Evolutionary conservation across 2,113 vertebrate species (phyloP).

Genomic region (Oenanthe oenanthe): DNA sequence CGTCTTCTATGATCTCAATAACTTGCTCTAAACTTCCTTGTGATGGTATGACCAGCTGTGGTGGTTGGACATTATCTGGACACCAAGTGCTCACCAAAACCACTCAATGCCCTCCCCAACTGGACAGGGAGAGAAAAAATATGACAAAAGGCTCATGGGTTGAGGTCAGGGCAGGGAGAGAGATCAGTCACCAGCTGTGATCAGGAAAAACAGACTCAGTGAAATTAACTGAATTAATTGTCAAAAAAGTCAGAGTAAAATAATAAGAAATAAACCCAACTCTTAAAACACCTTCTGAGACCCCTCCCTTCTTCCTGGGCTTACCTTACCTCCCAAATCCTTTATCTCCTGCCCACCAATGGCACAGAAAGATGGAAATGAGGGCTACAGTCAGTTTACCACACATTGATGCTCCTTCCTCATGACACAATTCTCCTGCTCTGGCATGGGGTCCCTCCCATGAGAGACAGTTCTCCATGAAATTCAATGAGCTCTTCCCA

Average conservation of each 20-base stretch:
- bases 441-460: too few relatives aligned
- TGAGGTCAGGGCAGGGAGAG: too few relatives aligned
- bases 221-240: neutral
- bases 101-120: accelerated
- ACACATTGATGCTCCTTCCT: neutral
- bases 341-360: accelerated
- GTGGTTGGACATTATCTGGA: neutral
- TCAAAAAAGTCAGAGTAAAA: neutral
- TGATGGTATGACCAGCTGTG: neutral
- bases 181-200: neutral
- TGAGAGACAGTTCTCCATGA: neutral
- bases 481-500: neutral
- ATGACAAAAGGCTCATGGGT: neutral
- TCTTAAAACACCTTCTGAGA: neutral
- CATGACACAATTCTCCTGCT: neutral
- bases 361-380: neutral
- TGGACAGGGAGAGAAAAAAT: neutral
- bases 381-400: neutral
- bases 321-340: neutral
- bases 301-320: neutral
- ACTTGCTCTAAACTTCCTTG: neutral
- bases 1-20: neutral
- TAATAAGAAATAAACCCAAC: neutral
- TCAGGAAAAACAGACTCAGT: neutral
- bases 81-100: neutral